Evolutionary conservation across 2,113 vertebrate genomes (phyloP), one percentile per base, ranked within the genome.

Genomic region (Euleptes europaea): DNA sequence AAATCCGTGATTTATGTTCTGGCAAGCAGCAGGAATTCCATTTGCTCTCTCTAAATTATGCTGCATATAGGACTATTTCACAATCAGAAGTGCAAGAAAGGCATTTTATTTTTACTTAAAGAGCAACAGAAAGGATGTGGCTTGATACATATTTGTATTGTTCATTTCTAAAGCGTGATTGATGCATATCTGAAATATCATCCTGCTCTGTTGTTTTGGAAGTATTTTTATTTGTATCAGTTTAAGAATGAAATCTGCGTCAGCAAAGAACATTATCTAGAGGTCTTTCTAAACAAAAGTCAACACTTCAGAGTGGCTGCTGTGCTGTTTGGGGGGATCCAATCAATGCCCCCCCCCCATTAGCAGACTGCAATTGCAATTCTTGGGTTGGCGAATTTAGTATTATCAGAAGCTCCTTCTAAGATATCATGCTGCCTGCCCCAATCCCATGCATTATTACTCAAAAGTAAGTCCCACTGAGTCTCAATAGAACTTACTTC

Each of bases 1-100:
- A 86, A 81, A 73, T 74, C 79, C 82, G 77, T 65, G 80, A 85
- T 80, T 92, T 92, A 92, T 63, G 85, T 90, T 42, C 84, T 84
- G 79, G 84, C 63, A 91, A 78, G 79, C 80, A 91, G 49, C 42
- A 84, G 83, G 63, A 87, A 42, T 88, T 65, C 88, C 38, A 65
- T 73, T 13, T 2, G 31, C 23, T 63, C 35, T 47, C 33, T 70
- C 90, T 91, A 88, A 90, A 7, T 87, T 2, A 80, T 76, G 35
- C 31, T 72, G 8, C 35, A 5, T 63, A 35, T 15, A 1, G 2
- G 38, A 88, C 86, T 79, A 57, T 17, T 88, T 38, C 73, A 88
- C 92, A 79, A 71, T 81, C 88, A 91, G 60, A 86, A 0, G 1
- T 69, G 5, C 72, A 86, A 67, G 74, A 10, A 65, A 84, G 63